phyloP scores from a whole-genome alignment of 2,888 invertebrate species.

The Spilosoma lubricipeda region DNA sequence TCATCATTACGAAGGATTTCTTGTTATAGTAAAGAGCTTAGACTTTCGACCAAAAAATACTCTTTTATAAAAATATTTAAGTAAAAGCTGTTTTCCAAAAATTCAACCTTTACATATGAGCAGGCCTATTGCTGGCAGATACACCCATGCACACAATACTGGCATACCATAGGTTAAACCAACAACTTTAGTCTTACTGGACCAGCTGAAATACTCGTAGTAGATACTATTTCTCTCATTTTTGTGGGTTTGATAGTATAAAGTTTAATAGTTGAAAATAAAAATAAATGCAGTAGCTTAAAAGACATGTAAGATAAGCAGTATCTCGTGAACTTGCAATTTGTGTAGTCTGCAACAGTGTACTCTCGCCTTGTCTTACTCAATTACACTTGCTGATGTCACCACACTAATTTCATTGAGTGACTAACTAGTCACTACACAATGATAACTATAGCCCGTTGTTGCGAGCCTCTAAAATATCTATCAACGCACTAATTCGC shows the following conservation, averaged over 20 bases:
- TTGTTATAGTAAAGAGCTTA: too few relatives aligned
- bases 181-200: too few relatives aligned
- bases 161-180: too few relatives aligned
- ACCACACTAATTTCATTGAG: slow-evolving; percentile 60
- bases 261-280: not conserved
- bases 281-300: not conserved
- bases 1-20: too few relatives aligned
- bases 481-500: slow-evolving; percentile 25
- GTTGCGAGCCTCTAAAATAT: slow-evolving; percentile 24
- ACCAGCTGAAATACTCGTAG: too few relatives aligned
- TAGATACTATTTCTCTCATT: too few relatives aligned
- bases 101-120: too few relatives aligned
- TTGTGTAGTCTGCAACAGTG: slow-evolving; percentile 14
- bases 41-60: too few relatives aligned
- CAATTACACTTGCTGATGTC: slow-evolving; percentile 61
- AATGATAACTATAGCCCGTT: slow-evolving; percentile 15
- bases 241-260: not conserved
- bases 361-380: slow-evolving; percentile 30
- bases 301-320: not conserved
- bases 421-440: slow-evolving; percentile 35
- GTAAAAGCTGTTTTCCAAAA: too few relatives aligned
- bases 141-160: too few relatives aligned
- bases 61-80: too few relatives aligned
- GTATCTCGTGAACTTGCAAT: slow-evolving; percentile 29
- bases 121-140: too few relatives aligned